Base-by-base conservation (phyloP, 2,797 vertebrate genomes). In the Micromesistius poutassou region DNA sequence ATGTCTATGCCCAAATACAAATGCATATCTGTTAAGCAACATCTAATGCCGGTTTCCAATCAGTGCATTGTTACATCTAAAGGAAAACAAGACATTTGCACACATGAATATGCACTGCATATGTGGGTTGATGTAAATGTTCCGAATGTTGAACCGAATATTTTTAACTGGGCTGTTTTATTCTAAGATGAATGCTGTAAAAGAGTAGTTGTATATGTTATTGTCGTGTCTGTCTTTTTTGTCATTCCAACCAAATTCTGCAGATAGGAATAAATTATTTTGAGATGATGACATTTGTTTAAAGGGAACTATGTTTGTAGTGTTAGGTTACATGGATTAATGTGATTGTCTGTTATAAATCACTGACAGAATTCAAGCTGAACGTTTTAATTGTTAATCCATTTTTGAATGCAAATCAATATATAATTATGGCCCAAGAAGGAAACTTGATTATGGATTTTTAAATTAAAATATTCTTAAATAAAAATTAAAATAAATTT, bases 301-400 rank as follows among this genome's bases (percentile, higher is more conserved):
- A 28, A 70, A 70, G 28, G n/a, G 66, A 8, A 70, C 3, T 70
- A 28, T 68, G 28, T 70, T 9, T 70, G 25, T 28, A 30, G 46
- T 70, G 66, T 70, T 55, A 5, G 40, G 10, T 50, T 19, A 50
- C 14, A 68, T 68, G 25, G 62, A 68, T 68, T 28, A 25, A 25
- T 68, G 55, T 62, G 55, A 62, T 62, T 62, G 55, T 62, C 22
- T 68, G 62, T 68, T 28, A 28, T 68, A 68, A 68, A 62, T 28
- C 4, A 1, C 28, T 68, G 62, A 28, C 62, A 30, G 62, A 68
- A 30, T 28, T 68, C 10, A 68, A 28, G 62, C 25, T 68, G 2
- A 68, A n/a, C 2, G 6, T 62, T 68, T 68, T 62, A 38, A 38
- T 38, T 38, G 9, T 38, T 38, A 9, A 9, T 38, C n/a, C n/a